These are phyloP conservation scores for Nothocercus nigrocapillus DNA, from an alignment of 2,113 vertebrate species.

Conservation along the genomic window DNA sequence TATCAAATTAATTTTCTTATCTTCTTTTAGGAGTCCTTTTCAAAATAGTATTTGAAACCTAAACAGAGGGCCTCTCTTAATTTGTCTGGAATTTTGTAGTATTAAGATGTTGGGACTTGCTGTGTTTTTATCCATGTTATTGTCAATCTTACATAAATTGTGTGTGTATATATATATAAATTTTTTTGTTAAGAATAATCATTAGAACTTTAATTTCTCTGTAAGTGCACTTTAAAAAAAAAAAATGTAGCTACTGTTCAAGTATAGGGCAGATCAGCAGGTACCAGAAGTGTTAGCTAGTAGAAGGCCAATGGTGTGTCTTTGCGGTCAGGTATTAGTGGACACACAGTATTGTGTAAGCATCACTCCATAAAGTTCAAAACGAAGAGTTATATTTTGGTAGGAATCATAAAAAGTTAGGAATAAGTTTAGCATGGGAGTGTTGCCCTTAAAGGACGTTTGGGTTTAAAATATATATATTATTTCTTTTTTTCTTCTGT, in stretches of 20 bases:
- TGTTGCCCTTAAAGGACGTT: neutral
- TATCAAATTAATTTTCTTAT: neutral
- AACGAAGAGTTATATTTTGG: rapidly evolving
- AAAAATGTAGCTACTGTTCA: neutral
- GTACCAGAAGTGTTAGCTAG: neutral
- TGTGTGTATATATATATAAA: too few relatives aligned
- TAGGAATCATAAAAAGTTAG: rapidly evolving
- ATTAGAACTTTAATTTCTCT: neutral
- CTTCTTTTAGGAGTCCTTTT: neutral
- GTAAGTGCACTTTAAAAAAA: neutral
- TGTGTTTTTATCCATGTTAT: neutral
- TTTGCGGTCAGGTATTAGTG: neutral
- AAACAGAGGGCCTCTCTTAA: neutral
- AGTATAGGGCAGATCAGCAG: neutral
- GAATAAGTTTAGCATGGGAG: neutral
- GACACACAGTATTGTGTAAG: neutral
- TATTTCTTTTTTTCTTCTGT: neutral
- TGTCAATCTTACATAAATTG: neutral
- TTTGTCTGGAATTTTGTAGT: neutral
- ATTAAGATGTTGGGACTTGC: neutral
- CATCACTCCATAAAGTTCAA: neutral
- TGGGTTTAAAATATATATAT: neutral
- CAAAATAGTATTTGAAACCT: rapidly evolving
- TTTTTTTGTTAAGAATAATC: neutral
- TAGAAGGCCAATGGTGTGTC: neutral